Percentiles rank a stretch among this genome's conserved stretches.
phyloP scores from a whole-genome alignment of 2,113 vertebrate genomes.

The Tetrax tetrax region DNA sequence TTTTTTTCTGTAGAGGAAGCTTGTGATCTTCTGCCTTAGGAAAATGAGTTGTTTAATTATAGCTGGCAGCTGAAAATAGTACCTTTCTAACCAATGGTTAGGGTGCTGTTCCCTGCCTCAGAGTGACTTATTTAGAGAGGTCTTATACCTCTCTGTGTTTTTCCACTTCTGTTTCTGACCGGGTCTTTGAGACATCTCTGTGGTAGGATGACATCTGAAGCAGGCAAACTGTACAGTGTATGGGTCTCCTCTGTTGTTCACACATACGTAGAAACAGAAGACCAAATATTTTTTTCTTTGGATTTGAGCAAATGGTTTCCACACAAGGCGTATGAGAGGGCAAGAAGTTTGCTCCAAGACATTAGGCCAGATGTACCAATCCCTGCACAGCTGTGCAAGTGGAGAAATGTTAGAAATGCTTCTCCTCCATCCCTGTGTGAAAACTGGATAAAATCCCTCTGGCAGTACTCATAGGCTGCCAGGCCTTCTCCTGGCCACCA shows the following conservation, averaged over 20 bases:
- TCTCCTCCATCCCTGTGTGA: neutral
- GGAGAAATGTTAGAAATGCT: neutral
- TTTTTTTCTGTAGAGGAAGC: constrained; percentile 21
- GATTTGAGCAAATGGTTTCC: neutral
- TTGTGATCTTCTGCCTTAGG: constrained; percentile 43
- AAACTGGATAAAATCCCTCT: neutral
- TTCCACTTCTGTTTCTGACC: neutral
- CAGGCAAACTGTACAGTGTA: neutral
- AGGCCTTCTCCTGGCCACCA: neutral
- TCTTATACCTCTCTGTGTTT: neutral
- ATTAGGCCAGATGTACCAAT: neutral
- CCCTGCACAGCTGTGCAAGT: neutral
- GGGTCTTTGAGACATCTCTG: neutral
- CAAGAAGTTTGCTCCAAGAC: neutral
- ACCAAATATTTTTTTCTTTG: neutral
- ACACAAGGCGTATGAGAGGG: neutral
- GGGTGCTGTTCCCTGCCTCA: constrained; percentile 5
- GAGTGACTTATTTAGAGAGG: neutral
- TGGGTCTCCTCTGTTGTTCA: neutral
- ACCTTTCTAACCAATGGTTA: neutral
- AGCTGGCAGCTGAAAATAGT: constrained; percentile 51
- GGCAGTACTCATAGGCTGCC: neutral
- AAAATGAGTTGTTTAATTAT: constrained; percentile 52
- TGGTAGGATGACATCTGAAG: neutral
- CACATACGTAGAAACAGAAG: neutral